Evolutionary conservation across 2,113 vertebrate genomes (phyloP), one percentile per base, ranked within the genome.

Genomic region (Sciurus niger): DNA sequence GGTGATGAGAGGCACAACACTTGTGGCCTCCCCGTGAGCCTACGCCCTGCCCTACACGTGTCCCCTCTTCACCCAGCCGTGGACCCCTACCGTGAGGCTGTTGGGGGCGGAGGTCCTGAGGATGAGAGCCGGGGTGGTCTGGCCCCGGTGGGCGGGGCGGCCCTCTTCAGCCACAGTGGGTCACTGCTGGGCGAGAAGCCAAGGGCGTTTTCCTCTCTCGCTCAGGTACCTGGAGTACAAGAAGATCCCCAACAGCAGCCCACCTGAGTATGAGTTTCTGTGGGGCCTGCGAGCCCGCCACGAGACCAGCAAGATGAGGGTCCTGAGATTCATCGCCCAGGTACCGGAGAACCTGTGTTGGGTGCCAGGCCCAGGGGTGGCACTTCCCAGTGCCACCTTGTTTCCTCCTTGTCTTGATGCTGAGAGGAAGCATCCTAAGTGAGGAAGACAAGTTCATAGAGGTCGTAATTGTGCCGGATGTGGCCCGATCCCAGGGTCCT

Each of bases 291-390:
- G 99, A 7, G 99, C 99, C 0, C 92, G 97, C 1, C 65, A 96
- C 0, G 99, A 99, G 87, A 99, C 99, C 80, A 99, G 99, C 30
- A 99, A 99, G 96, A 95, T 96, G 96, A 98, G 99, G 32, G 98
- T 99, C 89, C 98, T 99, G 20, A 98, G 98, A 72, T 99, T 99
- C 14, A 98, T 99, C 65, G 98, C 98, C 0, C 98, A 99, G 99
- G 99, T 99, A 93, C 95, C 0, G 0, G 65, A 43, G 92, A 78
- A 48, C 68, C 70, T 22, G 80, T 68, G 43, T 48, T 6, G 24
- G 10, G 67, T 28, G 48, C 89, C 92, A 9, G n/a, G 65, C n/a
- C 4, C n/a, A 9, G 48, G 83, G 37, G 18, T 25, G 84, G 58
- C 53, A 1, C 28, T 43, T 58, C 30, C 53, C 46, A 3, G 8